Evolutionary conservation across 2,113 vertebrate genomes (phyloP), one percentile per base, ranked within the genome.

Genomic region (Chaetura pelagica): DNA sequence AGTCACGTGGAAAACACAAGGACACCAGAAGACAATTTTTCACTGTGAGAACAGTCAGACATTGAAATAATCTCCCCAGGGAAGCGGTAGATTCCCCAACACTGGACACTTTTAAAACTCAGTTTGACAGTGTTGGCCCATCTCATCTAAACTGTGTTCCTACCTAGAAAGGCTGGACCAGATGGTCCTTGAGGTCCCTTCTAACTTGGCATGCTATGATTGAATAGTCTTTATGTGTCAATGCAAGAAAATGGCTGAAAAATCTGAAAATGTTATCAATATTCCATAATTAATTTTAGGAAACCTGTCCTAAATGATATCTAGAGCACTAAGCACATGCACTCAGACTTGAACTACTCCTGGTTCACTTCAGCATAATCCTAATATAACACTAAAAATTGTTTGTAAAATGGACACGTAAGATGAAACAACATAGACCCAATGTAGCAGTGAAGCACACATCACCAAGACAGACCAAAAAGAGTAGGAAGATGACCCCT

Each of bases 361-460:
- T 14, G 8, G 15, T 51, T 44, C 19, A 3, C 19, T 66, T 69
- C 78, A 75, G 21, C 21, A 55, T 34, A 61, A 82, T 61, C 51
- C 46, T 67, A 66, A 30, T 8, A 26, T 1, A 7, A 69, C 7
- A 52, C n/a, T 35, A 67, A 87, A 66, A 66, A 30, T 15, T 2
- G 8, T 74, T 54, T 62, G 27, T 23, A 84, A 87, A 94, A 81
- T 38, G 6, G 74, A 71, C 14, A 74, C 12, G 40, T 40, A 59
- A 76, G n/a, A 87, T 32, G 26, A 87, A 86, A 63, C 46, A 64
- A 49, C 6, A 7, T 20, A 32, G 27, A 61, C 6, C 8, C 19
- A 44, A 22, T 15, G 23, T 5, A 80, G 38, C 40, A 80, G n/a
- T 20, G n/a, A 61, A 42, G 27, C 26, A 40, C 0, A 0, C 0